A percentile compares a stretch with the other conserved stretches of the same genome.
Conservation (phyloP, 2,113 vertebrate species). For the Menidia beryllina region DNA sequence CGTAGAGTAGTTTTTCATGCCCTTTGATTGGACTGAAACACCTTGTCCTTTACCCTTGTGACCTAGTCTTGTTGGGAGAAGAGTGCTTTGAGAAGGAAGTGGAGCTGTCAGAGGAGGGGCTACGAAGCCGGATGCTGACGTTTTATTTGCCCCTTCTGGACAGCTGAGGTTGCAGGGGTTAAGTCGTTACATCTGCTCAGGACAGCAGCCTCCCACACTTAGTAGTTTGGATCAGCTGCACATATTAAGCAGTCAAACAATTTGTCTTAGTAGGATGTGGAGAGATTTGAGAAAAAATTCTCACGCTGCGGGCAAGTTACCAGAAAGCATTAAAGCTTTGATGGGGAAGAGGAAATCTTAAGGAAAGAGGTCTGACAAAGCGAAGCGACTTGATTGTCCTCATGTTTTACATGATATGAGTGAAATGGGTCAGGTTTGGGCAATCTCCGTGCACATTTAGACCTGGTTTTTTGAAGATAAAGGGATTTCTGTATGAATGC, state of each 20-base stretch:
- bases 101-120: conserved; percentile 72
- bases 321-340: background rate
- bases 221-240: conserved; percentile 35
- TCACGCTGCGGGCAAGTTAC: background rate
- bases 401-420: background rate
- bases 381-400: background rate
- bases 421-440: too few relatives aligned
- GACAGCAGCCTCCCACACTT: conserved; percentile 64
- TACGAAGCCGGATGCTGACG: conserved; percentile 80
- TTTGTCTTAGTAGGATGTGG: conserved; percentile 21
- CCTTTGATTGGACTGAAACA: conserved; percentile 14
- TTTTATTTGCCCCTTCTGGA: conserved; percentile 82
- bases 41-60: conserved; percentile 2
- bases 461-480: conserved; percentile 15
- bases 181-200: conserved; percentile 81
- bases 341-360: background rate
- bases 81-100: conserved; percentile 69
- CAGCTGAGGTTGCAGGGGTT: conserved; percentile 78
- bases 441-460: background rate
- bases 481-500: background rate
- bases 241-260: conserved; percentile 5
- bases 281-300: background rate
- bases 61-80: conserved; percentile 1
- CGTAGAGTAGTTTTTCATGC: background rate
- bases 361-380: background rate